These are phyloP conservation scores for Pocota personata DNA, from an alignment of 2,888 invertebrate species.

Conservation along the genomic window DNA sequence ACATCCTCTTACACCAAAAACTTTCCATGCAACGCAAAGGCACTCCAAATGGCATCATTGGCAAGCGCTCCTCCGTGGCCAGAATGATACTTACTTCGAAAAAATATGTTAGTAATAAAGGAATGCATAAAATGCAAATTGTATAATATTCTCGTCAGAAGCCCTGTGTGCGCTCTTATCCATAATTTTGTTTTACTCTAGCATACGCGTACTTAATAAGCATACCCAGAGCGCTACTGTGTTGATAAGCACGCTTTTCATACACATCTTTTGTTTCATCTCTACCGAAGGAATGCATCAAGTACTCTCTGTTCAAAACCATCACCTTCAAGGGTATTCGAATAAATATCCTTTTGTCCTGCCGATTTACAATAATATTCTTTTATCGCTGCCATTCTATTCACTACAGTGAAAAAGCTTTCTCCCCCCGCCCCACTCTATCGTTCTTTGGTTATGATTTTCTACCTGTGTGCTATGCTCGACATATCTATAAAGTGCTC, in stretches of 20 bases:
- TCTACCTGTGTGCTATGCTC: constrained; percentile 50
- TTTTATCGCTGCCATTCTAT: constrained; percentile 34
- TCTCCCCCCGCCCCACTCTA: not conserved
- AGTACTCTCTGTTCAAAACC: constrained; percentile 47
- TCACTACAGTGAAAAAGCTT: not conserved
- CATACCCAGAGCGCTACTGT: constrained; percentile 4
- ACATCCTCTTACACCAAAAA: not conserved
- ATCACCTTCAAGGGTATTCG: constrained; percentile 68
- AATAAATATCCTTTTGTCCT: constrained; percentile 71
- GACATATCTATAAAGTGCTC: constrained; percentile 59
- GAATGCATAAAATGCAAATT: constrained; percentile 62
- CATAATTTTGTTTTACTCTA: constrained; percentile 16
- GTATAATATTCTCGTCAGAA: constrained; percentile 11
- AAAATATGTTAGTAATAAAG: constrained; percentile 49
- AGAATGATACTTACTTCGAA: constrained; percentile 15
- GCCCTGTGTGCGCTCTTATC: not conserved
- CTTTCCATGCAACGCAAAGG: not conserved
- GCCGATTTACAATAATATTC: constrained; percentile 69
- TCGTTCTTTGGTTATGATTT: constrained; percentile 17
- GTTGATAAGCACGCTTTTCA: constrained; percentile 56
- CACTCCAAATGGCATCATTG: not conserved
- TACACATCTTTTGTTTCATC: constrained; percentile 21
- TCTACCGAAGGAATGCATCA: constrained; percentile 40
- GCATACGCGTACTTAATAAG: constrained; percentile 49
- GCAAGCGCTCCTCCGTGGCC: not conserved